Evolutionary conservation across 2,797 vertebrate genomes (phyloP).

Genomic region (Siniperca scherzeri): DNA sequence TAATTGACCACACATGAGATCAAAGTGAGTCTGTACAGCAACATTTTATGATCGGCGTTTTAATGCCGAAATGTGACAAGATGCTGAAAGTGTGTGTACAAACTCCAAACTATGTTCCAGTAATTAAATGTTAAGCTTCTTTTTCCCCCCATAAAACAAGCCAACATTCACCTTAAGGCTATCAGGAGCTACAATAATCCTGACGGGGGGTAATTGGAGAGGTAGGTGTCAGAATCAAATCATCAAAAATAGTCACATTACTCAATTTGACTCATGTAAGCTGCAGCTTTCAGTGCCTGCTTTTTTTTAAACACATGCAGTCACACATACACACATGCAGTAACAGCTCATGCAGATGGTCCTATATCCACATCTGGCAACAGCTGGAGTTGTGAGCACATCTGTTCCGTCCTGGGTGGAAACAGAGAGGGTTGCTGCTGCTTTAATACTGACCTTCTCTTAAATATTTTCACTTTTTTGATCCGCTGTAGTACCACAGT

Average conservation of each 20-base stretch:
- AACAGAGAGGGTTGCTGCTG: slow-evolving; percentile 58
- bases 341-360: slow-evolving; percentile 78
- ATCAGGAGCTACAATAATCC: slow-evolving; percentile 52
- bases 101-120: slow-evolving; percentile 63
- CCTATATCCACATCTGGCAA: slow-evolving; percentile 78
- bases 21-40: slow-evolving; percentile 56
- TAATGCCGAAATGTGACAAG: slow-evolving; percentile 57
- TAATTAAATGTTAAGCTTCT: slow-evolving; percentile 57
- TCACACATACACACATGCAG: slow-evolving; percentile 22
- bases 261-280: slow-evolving; percentile 54
- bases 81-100: slow-evolving; percentile 59
- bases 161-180: slow-evolving; percentile 39
- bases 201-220: slow-evolving; percentile 37
- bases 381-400: slow-evolving; percentile 82
- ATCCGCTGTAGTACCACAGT: slow-evolving; percentile 27
- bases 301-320: slow-evolving; percentile 12
- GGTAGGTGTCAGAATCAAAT: slow-evolving; percentile 53
- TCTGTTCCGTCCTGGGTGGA: slow-evolving; percentile 80
- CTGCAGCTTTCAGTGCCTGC: slow-evolving; percentile 22
- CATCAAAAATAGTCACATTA: slow-evolving; percentile 47
- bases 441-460: slow-evolving; percentile 72
- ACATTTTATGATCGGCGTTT: slow-evolving; percentile 62
- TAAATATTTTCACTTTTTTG: slow-evolving; percentile 61
- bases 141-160: slow-evolving; percentile 58
- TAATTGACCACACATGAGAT: slow-evolving; percentile 57